These are phyloP conservation scores for Plagiodera versicolora DNA, from an alignment of 2,888 invertebrate species.

Conservation along the genomic window DNA sequence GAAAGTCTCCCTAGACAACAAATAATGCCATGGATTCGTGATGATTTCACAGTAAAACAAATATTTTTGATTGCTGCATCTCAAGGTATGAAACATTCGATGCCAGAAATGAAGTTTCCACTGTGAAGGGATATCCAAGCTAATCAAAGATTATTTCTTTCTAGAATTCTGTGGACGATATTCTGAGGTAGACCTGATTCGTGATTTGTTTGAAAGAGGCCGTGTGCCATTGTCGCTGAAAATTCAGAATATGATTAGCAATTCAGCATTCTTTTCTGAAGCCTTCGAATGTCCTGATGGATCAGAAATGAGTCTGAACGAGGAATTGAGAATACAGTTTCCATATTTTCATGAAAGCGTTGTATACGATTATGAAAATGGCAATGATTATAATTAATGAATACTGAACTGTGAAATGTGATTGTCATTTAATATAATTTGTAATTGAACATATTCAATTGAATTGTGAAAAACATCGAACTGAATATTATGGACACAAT, in stretches of 20 bases:
- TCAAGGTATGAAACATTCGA: constrained; percentile 17
- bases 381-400: not conserved
- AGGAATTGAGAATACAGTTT: constrained; percentile 12
- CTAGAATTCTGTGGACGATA: constrained; percentile 16
- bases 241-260: constrained; percentile 20
- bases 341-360: constrained; percentile 1
- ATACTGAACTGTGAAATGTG: too few species aligned
- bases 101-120: too few species aligned
- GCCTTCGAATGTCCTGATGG: constrained; percentile 15
- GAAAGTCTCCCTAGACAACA: not conserved
- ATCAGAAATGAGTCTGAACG: constrained; percentile 6
- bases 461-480: too few species aligned
- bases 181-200: not conserved
- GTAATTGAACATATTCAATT: too few species aligned
- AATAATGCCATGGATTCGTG: constrained; percentile 19
- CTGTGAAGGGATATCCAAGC: too few species aligned
- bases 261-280: constrained; percentile 12
- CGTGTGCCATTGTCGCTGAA: constrained; percentile 14
- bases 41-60: constrained; percentile 13
- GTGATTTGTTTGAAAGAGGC: constrained; percentile 4
- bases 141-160: not conserved
- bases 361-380: not conserved
- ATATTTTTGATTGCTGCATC: constrained; percentile 20
- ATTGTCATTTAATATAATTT: too few species aligned
- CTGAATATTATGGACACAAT: too few species aligned